Base-by-base conservation (phyloP, 1,140 invertebrate genomes). In the Venturia canescens region DNA sequence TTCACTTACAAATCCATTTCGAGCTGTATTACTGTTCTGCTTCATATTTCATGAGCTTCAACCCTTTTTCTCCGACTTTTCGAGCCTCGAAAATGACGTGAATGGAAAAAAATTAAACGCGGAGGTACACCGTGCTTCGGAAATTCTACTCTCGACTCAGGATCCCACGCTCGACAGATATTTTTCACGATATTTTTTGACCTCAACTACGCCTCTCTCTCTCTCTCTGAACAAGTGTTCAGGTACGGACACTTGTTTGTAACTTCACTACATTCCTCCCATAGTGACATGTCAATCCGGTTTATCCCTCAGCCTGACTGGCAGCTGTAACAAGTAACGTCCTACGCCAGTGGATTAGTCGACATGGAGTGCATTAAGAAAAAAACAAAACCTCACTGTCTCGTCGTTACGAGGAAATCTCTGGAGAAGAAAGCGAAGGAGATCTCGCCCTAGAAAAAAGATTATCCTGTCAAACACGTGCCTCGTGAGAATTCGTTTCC, bases 391-490 rank as follows among this genome's bases (percentile, higher is more conserved):
- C 16, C 11, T n/a, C 18, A 34, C 27, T 66, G 26, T 27, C 31
- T 69, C 26, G 13, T 69, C 66, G 29, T 1, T n/a, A 31, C 11
- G 27, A 18, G 13, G 3, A 3, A 21, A 29, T 69, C 27, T 27
- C 66, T 69, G 15, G 21, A 29, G 16, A 69, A 6, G 23, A 13
- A 18, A 31, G 31, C 2, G 29, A 23, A 31, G 66, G 66, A n/a
- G 27, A 31, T 31, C 29, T n/a, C 16, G 15, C 27, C 16, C 0
- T 18, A n/a, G 16, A 31, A 69, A 29, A 69, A 31, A 69, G 66
- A 69, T 69, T 69, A 69, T 69, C 66, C 66, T 69, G 66, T 69
- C 66, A 69, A 69, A 69, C 29, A 34, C 66, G 29, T 6, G 29
- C 66, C 26, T 31, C n/a, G 31, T 13, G 9, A 69, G 27, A 69